Evolutionary conservation across 2,797 vertebrate species (phyloP).

Genomic region (Labroides dimidiatus): DNA sequence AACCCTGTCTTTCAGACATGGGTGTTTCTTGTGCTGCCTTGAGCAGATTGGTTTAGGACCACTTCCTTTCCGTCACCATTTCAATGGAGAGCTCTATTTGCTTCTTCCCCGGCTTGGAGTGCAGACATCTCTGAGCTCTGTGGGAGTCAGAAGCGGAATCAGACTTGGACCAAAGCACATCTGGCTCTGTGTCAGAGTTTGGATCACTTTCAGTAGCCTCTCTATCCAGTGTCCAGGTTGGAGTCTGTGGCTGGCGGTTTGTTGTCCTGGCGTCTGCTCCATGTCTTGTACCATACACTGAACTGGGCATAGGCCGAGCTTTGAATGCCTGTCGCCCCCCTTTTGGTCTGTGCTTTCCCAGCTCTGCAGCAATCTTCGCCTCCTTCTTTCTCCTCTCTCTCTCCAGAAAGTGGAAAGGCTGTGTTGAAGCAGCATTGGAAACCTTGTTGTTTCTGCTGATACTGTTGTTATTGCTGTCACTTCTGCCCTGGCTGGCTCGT

Average conservation of each 20-base stretch:
- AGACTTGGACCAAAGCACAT: conserved; percentile 5
- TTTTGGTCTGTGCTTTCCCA: conserved; percentile 72
- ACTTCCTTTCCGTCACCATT: conserved; percentile 65
- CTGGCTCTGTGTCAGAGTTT: conserved; percentile 41
- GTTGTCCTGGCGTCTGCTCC: conserved; percentile 56
- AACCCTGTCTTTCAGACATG: conserved; percentile 14
- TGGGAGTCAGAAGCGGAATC: conserved; percentile 9
- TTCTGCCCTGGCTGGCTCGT: not conserved
- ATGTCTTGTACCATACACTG: conserved; percentile 54
- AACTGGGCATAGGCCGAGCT: conserved; percentile 88
- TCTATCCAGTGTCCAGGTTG: conserved; percentile 35
- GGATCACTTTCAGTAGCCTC: conserved; percentile 42
- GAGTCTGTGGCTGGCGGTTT: not conserved
- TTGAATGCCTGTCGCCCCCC: conserved; percentile 82
- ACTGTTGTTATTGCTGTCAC: conserved; percentile 11
- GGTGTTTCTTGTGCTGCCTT: conserved; percentile 3
- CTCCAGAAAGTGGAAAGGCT: conserved; percentile 89
- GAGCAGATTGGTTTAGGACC: conserved; percentile 36
- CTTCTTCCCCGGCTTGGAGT: conserved; percentile 55
- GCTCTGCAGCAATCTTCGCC: conserved; percentile 76
- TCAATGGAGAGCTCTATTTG: conserved; percentile 74
- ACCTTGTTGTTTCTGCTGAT: conserved; percentile 55
- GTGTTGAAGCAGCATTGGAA: conserved; percentile 77
- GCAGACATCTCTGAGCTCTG: conserved; percentile 21
- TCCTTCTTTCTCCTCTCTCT: conserved; percentile 88